Evolutionary conservation across 2,888 invertebrate genomes (phyloP), one percentile per base, ranked within the genome.

Genomic region (Allygus modestus): DNA sequence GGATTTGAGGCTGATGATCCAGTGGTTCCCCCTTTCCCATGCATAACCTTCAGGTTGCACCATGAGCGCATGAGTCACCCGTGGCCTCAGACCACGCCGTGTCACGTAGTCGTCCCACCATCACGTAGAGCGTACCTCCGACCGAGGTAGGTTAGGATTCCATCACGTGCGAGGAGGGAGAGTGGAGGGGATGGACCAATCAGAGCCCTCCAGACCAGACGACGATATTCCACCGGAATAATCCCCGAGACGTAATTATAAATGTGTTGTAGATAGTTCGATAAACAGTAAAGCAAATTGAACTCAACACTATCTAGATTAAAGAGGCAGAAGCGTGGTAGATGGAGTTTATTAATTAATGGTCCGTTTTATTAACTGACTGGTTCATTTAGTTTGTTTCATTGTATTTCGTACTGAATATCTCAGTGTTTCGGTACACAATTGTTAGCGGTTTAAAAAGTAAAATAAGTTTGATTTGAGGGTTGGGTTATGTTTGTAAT

Each of bases 231-330:
- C 65, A 28, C 65, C 5, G 58, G 58, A 58, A 26, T 58, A 58
- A 65, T 15, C 28, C 65, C 65, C 20, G 20, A 58, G 31, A 4
- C 71, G 41, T 23, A 71, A 71, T 71, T 71, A 71, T 71, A 71
- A 71, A 71, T 71, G 69, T 33, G 71, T 71, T 71, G 71, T 37
- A 71, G 71, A 71, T 71, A 71, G 71, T 71, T 71, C 20, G 71
- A 71, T 71, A 71, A 71, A 71, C 71, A 37, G 31, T 9, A 71
- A 71, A 71, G 20, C 71, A 71, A 71, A 71, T 71, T 41, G 71
- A 41, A 37, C 71, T 71, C 71, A 71, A 71, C 71, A 71, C 71
- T 41, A 71, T 41, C 71, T 69, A 28, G 69, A 69, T 69, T 69
- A 17, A 33, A 71, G 41, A 1, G 2, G 65, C 65, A 58, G 23